Evolutionary conservation across 2,797 vertebrate genomes (phyloP), one percentile per base, ranked within the genome.

Genomic region (Protosalanx chinensis): DNA sequence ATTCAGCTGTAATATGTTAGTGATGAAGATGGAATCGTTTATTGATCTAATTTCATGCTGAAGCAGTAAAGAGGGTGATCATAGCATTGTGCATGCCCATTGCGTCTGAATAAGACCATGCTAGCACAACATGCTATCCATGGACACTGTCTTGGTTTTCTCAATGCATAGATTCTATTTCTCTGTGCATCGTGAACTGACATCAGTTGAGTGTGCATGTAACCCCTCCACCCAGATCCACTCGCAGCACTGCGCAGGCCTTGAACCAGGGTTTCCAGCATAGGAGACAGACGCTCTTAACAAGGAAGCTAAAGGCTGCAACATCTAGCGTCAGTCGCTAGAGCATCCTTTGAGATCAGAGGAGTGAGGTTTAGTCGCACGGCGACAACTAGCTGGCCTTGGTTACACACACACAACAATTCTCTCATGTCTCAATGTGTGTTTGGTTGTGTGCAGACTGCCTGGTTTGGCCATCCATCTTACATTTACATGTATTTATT

Each of bases 21-120:
- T 75, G 46, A 85, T 85, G 73, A 82, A 74, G 72, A 78, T 63
- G 18, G 13, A 87, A 35, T 1, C 2, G 8, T 0, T 5, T 53
- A 72, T 78, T 84, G 71, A 87, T 86, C 57, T 68, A 60, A 86
- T 88, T 88, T 81, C 70, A 74, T 74, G 74, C 65, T 74, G 72
- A 81, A 74, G 68, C 64, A 73, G 79, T 77, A 67, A 67, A 68
- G 69, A 30, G 71, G 18, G 70, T 70, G 72, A 73, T 61, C 51
- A 41, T 8, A 32, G 49, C 69, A 77, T 71, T 18, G 27, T 0
- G 5, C n/a, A 46, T 73, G 62, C 33, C 8, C 1, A 0, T 27
- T 32, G 20, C 27, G 29, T 75, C 66, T 59, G 23, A 73, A 23
- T 6, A 15, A 20, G 61, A 41, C 10, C 41, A 41, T 46, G 65